A percentile compares a stretch with the other conserved stretches of the same genome.
Conservation (phyloP, 2,113 vertebrate species). For the Asarcornis scutulata region DNA sequence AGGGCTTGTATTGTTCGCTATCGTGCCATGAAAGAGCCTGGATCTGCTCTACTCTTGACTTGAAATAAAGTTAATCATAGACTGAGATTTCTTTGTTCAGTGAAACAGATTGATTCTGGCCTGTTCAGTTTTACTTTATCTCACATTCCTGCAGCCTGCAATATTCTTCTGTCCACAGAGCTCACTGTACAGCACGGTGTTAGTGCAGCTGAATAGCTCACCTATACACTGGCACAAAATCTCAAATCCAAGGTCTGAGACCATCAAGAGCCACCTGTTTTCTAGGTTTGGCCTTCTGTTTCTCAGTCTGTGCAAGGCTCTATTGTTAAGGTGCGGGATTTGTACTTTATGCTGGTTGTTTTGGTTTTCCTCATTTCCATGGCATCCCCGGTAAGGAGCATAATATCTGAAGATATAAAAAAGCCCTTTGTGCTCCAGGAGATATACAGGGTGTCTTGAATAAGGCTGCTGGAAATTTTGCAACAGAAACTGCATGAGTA, state of each 20-base stretch:
- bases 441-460: neutral
- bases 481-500: neutral
- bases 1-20: neutral
- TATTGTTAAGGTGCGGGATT: neutral
- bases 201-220: neutral
- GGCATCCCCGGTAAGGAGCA: neutral
- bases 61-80: constrained; percentile 5
- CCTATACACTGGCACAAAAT: neutral
- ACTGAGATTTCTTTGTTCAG: neutral
- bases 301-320: neutral
- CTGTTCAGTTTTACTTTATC: neutral
- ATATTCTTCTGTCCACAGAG: neutral
- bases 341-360: neutral
- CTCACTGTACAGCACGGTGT: neutral
- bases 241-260: neutral
- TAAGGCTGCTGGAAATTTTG: neutral
- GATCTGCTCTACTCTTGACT: neutral
- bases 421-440: neutral
- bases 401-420: neutral
- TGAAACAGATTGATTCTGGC: neutral
- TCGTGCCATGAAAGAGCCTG: neutral
- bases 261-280: neutral
- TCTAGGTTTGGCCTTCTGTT: neutral
- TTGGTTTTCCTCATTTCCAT: neutral
- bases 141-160: neutral